These are phyloP conservation scores for Mesoligia furuncula DNA, from an alignment of 2,888 invertebrate species.

Conservation along the genomic window DNA sequence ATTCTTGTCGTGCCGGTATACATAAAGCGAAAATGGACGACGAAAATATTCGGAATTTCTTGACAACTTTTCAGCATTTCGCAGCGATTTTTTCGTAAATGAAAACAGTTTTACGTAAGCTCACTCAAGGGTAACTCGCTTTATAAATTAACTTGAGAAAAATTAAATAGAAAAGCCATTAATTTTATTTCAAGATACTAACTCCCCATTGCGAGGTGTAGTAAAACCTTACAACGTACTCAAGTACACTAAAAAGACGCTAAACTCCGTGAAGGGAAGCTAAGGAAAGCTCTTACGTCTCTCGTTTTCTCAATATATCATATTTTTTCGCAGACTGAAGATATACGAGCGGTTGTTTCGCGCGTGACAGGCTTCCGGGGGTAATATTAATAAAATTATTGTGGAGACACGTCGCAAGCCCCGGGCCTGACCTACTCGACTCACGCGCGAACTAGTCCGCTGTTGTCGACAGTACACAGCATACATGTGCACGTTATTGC, in stretches of 20 bases:
- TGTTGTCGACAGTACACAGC: slow-evolving; percentile 54
- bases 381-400: slow-evolving; percentile 91
- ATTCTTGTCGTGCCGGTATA: slow-evolving; percentile 47
- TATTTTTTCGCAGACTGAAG: slow-evolving; percentile 87
- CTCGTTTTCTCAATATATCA: slow-evolving; percentile 89
- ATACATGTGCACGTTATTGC: slow-evolving; percentile 53
- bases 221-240: slow-evolving; percentile 70
- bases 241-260: slow-evolving; percentile 84
- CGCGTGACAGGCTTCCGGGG: slow-evolving; percentile 88
- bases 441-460: slow-evolving; percentile 63
- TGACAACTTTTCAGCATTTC: slow-evolving; percentile 27
- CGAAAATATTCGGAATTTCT: slow-evolving; percentile 37
- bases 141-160: slow-evolving; percentile 40
- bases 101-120: slow-evolving; percentile 23
- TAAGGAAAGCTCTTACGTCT: slow-evolving; percentile 85
- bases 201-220: slow-evolving; percentile 67
- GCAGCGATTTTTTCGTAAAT: slow-evolving; percentile 18
- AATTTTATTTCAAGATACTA: slow-evolving; percentile 67
- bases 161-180: slow-evolving; percentile 60
- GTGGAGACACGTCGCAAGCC: slow-evolving; percentile 85
- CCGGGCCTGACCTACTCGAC: slow-evolving; percentile 79
- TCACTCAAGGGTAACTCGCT: slow-evolving; percentile 28
- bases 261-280: slow-evolving; percentile 82
- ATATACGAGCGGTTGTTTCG: slow-evolving; percentile 88
- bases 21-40: slow-evolving; percentile 40